Evolutionary conservation across 2,888 invertebrate genomes (phyloP), one percentile per base, ranked within the genome.

Genomic region (Deroplatys truncata): DNA sequence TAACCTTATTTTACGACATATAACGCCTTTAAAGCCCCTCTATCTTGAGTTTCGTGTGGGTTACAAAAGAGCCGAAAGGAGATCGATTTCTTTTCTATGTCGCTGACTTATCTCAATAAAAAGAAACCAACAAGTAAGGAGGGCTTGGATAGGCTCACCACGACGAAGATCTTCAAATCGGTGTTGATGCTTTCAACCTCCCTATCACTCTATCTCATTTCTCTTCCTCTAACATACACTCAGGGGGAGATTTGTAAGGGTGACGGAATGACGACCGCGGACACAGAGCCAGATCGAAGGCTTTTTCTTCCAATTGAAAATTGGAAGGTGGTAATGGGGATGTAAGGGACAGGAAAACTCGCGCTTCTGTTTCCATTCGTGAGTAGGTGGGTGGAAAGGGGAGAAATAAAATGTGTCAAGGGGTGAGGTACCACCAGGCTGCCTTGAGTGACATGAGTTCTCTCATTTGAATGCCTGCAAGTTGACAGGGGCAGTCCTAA

Each of bases 251-350:
- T 20, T 72, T 72, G 56, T 72, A 72, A 86, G 56, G 56, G 16
- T 86, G 86, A 86, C 20, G 85, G 85, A 85, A 85, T 85, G 10
- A 28, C 28, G 49, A 49, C 28, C 28, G 56, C 56, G 20, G 56
- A 72, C 56, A n/a, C 49, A 56, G 13, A 56, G 20, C 15, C 31
- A n/a, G 85, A 86, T 86, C 86, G 86, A 86, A 82, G 28, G 86
- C 86, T 86, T 86, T 86, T 82, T 86, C 82, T 49, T 29, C 82
- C 28, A 86, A 86, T 29, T 86, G 86, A 82, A 86, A 86, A 56
- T 28, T 28, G 72, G 16, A 86, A 15, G 29, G 56, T 86, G 49
- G 56, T 72, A 20, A 72, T 72, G 25, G 56, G 16, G 56, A 25
- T 72, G 56, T 72, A 25, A 72, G 56, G 56, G 16, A 72, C 56